phyloP scores from a whole-genome alignment of 53 echinoderm and acorn worm species.

The Antedon mediterranea region DNA sequence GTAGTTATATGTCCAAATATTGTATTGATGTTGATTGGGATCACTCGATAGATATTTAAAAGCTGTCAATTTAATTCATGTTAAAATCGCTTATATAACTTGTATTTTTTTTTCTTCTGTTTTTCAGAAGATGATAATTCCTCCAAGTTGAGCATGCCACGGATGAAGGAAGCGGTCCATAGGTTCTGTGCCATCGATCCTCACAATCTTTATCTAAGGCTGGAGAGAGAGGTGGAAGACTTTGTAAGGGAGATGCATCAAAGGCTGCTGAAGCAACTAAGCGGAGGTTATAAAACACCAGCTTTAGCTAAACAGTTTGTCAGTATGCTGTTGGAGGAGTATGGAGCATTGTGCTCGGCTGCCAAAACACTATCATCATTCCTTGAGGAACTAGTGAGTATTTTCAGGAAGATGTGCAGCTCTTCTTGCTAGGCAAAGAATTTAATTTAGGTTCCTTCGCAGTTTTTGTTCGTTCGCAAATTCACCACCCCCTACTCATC shows the following conservation, averaged over 20 bases:
- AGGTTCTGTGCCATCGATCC: constrained; percentile 86
- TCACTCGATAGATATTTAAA: too few species aligned
- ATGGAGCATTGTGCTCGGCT: constrained; percentile 75
- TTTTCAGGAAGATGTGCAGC: too few species aligned
- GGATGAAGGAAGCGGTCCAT: constrained; percentile 84
- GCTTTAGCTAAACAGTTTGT: constrained; percentile 86
- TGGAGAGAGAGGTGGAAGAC: constrained; percentile 88
- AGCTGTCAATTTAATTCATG: too few species aligned
- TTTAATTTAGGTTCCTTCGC: too few species aligned
- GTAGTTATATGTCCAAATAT: too few species aligned
- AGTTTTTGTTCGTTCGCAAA: too few species aligned
- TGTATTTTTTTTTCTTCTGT: not conserved
- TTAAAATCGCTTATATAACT: too few species aligned
- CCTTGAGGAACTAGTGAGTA: constrained; percentile 78
- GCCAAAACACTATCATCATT: constrained; percentile 67
- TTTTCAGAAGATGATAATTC: constrained; percentile 71
- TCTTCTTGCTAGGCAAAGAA: too few species aligned
- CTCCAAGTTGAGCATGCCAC: constrained; percentile 74
- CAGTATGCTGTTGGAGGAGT: constrained; percentile 97
- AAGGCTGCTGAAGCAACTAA: constrained; percentile 68
- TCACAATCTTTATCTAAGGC: constrained; percentile 78
- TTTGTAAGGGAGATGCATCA: constrained; percentile 84
- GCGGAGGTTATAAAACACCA: constrained; percentile 60
- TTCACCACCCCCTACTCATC: too few species aligned
- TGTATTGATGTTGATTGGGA: too few species aligned